Evolutionary conservation across 1,140 invertebrate species (phyloP), one percentile per base, ranked within the genome.

Genomic region (Solen grandis): DNA sequence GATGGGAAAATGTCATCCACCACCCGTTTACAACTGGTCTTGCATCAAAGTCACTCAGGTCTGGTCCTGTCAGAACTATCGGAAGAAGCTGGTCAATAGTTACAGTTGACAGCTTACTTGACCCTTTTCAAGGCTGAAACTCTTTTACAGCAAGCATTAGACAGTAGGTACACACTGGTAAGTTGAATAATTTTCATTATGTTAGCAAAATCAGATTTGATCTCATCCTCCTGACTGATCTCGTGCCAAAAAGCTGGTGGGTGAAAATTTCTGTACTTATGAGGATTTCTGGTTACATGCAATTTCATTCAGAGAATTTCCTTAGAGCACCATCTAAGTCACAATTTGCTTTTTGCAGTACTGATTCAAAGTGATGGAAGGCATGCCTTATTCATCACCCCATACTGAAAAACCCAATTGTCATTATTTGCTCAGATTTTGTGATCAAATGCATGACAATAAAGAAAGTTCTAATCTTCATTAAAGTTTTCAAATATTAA

Each of bases 121-220:
- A 73, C 33, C 16, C 35, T 60, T 27, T 75, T 75, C 73, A 75
- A 27, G 4, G 54, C 35, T 33, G 19, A 57, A 35, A 75, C 10
- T 46, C 73, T 5, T 46, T 75, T 46, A 63, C 55, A 62, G 8
- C 22, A 36, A 19, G 73, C 73, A 38, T 54, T 75, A 50, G 33
- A 63, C 10, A 62, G 27, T 8, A 41, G 57, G 16, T 57, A 50
- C 4, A 65, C 31, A 38, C 33, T 69, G 31, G 25, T 52, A 2
- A 69, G 41, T 14, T 69, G 66, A 52, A 69, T 69, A 5, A 69
- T 31, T 69, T 38, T 50, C 66, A 69, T 8, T 27, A 69, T 69
- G 25, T 69, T 50, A 5, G 2, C 29, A 69, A 27, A 69, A 19
- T 69, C 46, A 14, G 8, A 8, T 27, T 52, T 50, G 41, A 31